These are phyloP conservation scores for Mamestra brassicae DNA, from an alignment of 2,888 invertebrate genomes.

Conservation along the genomic window DNA sequence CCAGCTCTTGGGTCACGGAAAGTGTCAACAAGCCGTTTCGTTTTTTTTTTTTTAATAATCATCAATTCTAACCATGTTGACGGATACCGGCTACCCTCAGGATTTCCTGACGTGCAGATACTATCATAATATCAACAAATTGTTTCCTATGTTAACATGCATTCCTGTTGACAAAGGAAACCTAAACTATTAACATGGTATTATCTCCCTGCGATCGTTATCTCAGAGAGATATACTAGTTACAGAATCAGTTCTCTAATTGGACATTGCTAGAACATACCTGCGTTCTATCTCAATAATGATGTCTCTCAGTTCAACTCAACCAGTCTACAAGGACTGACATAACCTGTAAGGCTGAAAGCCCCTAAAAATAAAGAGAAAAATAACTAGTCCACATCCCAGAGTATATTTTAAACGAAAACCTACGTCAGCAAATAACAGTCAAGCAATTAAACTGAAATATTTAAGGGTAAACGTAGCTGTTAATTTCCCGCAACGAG, in stretches of 20 bases:
- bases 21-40: no score
- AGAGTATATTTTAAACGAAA: background rate
- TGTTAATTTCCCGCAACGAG: constrained; percentile 30
- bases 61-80: background rate
- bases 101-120: background rate
- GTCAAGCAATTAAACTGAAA: constrained; percentile 28
- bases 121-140: background rate
- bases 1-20: no score
- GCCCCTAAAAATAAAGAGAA: no score
- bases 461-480: constrained; percentile 25
- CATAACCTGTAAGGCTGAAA: no score
- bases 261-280: background rate
- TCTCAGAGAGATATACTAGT: background rate
- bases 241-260: background rate
- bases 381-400: background rate
- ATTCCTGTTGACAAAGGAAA: background rate
- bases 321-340: background rate
- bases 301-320: no score
- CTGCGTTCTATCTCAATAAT: no score
- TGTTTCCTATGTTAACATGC: background rate
- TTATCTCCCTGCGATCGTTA: background rate
- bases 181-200: background rate
- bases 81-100: background rate
- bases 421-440: constrained; percentile 6
- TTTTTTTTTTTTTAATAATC: background rate